Conservation (phyloP, 2,113 vertebrate species). For the Cinclus mexicanus region DNA sequence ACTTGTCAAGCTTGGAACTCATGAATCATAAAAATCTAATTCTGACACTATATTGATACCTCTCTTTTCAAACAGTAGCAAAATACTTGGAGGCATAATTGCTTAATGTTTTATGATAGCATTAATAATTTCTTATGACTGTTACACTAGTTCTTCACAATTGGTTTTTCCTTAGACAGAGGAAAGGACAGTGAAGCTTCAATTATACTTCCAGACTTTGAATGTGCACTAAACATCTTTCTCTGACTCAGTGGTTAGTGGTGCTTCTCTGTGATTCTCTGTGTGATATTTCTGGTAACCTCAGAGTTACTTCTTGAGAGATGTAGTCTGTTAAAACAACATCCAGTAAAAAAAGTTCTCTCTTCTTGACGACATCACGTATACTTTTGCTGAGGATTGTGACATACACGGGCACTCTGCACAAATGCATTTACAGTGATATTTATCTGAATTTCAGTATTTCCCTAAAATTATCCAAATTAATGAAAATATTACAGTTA, state of each 20-base stretch:
- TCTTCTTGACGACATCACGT: accelerated
- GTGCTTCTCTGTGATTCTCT: neutral
- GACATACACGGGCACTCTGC: neutral
- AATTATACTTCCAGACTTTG: neutral
- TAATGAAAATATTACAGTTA: neutral
- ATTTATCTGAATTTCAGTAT: neutral
- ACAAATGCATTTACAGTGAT: neutral
- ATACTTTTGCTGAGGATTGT: neutral
- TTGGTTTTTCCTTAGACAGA: neutral
- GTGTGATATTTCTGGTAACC: neutral
- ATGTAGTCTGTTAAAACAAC: neutral
- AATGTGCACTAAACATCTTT: neutral
- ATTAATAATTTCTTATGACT: neutral
- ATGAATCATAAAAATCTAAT: neutral
- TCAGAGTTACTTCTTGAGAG: neutral
- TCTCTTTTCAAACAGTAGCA: neutral
- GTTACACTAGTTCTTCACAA: neutral
- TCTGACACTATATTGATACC: neutral
- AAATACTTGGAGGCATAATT: neutral
- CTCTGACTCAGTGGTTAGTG: neutral
- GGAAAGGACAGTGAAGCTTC: neutral
- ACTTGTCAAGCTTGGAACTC: neutral
- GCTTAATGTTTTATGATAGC: neutral
- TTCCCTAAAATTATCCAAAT: neutral
- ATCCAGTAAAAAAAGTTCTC: neutral